Evolutionary conservation across 2,797 vertebrate species (phyloP).

Genomic region (Falco naumanni): DNA sequence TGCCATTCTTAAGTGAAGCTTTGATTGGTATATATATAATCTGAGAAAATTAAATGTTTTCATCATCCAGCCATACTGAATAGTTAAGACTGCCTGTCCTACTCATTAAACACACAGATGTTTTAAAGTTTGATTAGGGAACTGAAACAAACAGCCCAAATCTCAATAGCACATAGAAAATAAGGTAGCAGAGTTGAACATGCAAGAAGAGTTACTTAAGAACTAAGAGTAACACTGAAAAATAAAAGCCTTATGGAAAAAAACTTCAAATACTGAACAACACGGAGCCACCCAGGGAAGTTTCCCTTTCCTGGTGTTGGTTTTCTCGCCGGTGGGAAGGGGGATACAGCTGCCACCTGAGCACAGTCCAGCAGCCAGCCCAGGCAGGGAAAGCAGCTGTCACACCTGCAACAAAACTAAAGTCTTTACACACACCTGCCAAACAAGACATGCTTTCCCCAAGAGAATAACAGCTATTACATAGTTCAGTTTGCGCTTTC

Average conservation of each 20-base stretch:
- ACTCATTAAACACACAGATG: conserved; percentile 72
- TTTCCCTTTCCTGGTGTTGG: neutral
- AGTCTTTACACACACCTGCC: neutral
- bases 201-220: conserved; percentile 46
- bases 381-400: neutral
- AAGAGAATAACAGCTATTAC: neutral
- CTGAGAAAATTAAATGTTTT: conserved; percentile 69
- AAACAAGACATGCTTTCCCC: neutral
- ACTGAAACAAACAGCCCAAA: conserved; percentile 7
- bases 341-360: neutral
- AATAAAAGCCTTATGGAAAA: neutral
- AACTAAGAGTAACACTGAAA: neutral
- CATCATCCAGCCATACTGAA: conserved; percentile 60
- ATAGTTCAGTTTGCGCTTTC: neutral
- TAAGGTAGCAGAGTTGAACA: conserved; percentile 15
- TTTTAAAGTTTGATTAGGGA: conserved; percentile 52
- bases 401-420: neutral
- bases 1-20: conserved; percentile 58
- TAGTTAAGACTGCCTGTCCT: conserved; percentile 28
- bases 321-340: neutral
- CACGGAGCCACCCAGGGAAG: neutral
- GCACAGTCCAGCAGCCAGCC: neutral
- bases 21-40: conserved; percentile 29
- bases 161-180: conserved; percentile 59
- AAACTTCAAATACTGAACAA: neutral